These are phyloP conservation scores for Cosmia pyralina DNA, from an alignment of 2,888 invertebrate genomes.

Conservation along the genomic window DNA sequence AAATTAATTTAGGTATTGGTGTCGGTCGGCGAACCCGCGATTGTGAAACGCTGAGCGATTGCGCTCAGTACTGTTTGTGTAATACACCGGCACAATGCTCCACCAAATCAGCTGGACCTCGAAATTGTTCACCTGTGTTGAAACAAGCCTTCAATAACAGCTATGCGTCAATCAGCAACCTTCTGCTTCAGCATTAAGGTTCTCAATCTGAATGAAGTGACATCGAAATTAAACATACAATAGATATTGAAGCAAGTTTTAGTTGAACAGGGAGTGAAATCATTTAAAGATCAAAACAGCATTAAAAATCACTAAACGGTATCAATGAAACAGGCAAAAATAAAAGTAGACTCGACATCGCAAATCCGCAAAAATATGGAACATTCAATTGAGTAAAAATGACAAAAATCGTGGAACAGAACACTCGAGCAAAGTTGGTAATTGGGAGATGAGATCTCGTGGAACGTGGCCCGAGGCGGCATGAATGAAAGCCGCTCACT, in stretches of 20 bases:
- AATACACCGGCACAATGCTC: constrained; percentile 86
- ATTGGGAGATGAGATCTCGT: constrained; percentile 90
- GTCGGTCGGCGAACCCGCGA: constrained; percentile 87
- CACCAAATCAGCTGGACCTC: constrained; percentile 85
- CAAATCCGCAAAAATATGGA: constrained; percentile 37
- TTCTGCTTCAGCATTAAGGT: constrained; percentile 42
- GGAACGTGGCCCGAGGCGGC: constrained; percentile 88
- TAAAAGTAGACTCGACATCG: constrained; percentile 5
- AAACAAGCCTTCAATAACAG: constrained; percentile 73
- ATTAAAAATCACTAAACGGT: background rate
- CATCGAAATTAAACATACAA: background rate
- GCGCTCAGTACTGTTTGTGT: constrained; percentile 88
- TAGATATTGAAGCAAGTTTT: background rate
- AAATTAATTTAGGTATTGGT: constrained; percentile 90
- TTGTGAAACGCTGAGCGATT: constrained; percentile 88
- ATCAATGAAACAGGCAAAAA: background rate
- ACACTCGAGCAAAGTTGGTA: constrained; percentile 83
- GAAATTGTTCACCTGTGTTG: constrained; percentile 84
- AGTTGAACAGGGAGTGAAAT: background rate
- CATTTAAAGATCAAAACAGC: background rate
- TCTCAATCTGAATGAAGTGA: background rate
- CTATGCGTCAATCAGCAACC: constrained; percentile 63
- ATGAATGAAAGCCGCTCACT: constrained; percentile 89
- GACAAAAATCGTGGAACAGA: constrained; percentile 84
- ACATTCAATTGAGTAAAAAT: constrained; percentile 78